Evolutionary conservation across 2,113 vertebrate species (phyloP).

Genomic region (Dolichallabes microphthalmus): DNA sequence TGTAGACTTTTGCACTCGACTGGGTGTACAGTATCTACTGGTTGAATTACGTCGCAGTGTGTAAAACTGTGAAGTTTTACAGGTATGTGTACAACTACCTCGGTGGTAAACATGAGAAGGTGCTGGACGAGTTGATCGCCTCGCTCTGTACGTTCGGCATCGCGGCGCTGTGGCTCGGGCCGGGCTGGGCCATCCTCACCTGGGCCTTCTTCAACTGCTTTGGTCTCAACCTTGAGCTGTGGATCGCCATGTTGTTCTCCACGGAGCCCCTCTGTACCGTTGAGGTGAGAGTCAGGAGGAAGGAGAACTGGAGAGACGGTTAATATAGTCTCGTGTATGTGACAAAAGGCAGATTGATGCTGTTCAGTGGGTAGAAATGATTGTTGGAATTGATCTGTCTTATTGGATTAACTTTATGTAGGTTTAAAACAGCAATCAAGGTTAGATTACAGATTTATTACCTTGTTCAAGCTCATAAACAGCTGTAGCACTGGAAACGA

Average conservation of each 20-base stretch:
- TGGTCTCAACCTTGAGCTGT: constrained; percentile 97
- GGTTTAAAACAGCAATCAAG: neutral
- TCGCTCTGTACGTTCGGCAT: constrained; percentile 81
- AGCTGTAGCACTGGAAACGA: neutral
- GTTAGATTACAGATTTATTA: neutral
- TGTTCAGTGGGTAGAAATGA: neutral
- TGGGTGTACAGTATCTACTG: neutral
- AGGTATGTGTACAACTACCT: constrained; percentile 95
- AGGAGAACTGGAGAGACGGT: neutral
- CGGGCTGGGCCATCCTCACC: constrained; percentile 83
- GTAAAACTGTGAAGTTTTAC: constrained; percentile 11
- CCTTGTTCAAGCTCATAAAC: neutral
- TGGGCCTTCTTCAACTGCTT: constrained; percentile 98
- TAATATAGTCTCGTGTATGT: neutral
- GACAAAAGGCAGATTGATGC: neutral
- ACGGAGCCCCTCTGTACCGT: constrained; percentile 76
- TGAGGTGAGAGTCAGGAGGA: constrained; percentile 76
- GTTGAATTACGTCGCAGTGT: neutral
- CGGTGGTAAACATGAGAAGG: constrained; percentile 79
- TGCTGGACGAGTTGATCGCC: constrained; percentile 86
- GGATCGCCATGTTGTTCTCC: constrained; percentile 92
- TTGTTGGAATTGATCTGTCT: neutral
- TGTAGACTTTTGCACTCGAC: neutral
- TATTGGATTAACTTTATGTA: neutral
- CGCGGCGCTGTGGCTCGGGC: constrained; percentile 94